phyloP scores from a whole-genome alignment of 2,113 vertebrate species.

The Serilophus lunatus region DNA sequence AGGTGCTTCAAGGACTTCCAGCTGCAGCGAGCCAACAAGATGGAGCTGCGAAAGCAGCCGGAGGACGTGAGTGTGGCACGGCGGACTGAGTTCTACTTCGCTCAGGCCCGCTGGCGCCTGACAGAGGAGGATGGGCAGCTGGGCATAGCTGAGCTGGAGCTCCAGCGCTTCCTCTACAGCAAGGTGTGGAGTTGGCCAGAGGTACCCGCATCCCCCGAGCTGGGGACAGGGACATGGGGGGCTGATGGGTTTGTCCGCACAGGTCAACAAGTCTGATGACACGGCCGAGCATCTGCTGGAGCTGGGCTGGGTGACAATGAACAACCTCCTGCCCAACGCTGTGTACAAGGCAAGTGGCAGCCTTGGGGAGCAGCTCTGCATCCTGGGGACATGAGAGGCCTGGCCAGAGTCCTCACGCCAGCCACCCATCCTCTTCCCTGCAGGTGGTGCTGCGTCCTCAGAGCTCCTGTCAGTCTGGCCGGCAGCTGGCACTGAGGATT shows the following conservation, averaged over 20 bases:
- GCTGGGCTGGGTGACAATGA: constrained; percentile 98
- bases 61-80: constrained; percentile 94
- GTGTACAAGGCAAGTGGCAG: constrained; percentile 86
- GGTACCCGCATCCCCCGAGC: neutral
- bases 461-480: constrained; percentile 88
- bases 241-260: neutral
- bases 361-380: neutral
- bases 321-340: constrained; percentile 95
- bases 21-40: constrained; percentile 93
- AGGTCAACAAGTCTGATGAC: constrained; percentile 98
- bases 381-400: neutral
- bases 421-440: neutral
- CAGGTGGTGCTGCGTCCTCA: constrained; percentile 97
- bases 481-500: constrained; percentile 92
- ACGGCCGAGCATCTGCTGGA: constrained; percentile 97
- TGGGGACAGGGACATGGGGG: accelerated
- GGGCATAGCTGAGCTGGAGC: constrained; percentile 95
- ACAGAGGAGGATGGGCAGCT: constrained; percentile 97
- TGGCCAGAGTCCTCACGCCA: neutral
- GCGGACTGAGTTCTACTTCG: constrained; percentile 94
- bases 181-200: constrained; percentile 74
- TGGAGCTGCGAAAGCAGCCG: constrained; percentile 92
- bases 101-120: constrained; percentile 95
- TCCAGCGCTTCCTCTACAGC: constrained; percentile 97
- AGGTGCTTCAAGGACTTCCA: constrained; percentile 99